Conservation (phyloP, 2,888 invertebrate genomes). For the Trichogramma dendrolimi region DNA sequence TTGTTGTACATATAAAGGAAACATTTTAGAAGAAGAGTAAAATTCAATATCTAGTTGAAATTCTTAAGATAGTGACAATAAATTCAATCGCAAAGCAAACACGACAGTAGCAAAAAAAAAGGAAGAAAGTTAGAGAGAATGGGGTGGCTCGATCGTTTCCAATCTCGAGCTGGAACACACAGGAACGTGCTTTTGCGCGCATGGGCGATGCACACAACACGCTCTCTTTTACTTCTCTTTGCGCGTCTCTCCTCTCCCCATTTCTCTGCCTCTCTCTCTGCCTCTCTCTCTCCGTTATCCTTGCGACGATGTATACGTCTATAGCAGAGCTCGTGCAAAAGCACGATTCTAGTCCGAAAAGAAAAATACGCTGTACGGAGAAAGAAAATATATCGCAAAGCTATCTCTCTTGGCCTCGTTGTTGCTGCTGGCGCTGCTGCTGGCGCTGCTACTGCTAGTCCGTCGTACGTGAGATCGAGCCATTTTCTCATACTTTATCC, state of each 20-base stretch:
- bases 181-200: slow-evolving; percentile 6
- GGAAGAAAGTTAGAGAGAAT: not conserved
- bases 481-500: too few relatives aligned
- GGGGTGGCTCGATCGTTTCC: slow-evolving; percentile 21
- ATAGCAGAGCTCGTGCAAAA: too few relatives aligned
- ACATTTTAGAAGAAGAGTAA: slow-evolving; percentile 9
- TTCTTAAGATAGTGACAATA: slow-evolving; percentile 23
- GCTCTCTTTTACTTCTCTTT: not conserved
- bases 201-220: too few relatives aligned
- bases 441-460: too few relatives aligned
- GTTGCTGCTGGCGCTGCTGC: too few relatives aligned
- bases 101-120: not conserved
- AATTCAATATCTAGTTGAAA: slow-evolving; percentile 23
- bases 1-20: slow-evolving; percentile 6
- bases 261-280: not conserved
- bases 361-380: slow-evolving; percentile 5
- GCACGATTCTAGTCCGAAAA: not conserved
- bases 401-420: not conserved
- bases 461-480: too few relatives aligned
- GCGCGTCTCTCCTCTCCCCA: not conserved
- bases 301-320: not conserved
- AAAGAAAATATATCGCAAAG: slow-evolving; percentile 1
- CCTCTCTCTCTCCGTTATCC: not conserved
- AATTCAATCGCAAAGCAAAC: slow-evolving; percentile 29
- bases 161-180: slow-evolving; percentile 17